These are phyloP conservation scores for Dexiosoma caninum DNA, from an alignment of 2,888 invertebrate species.

Conservation along the genomic window DNA sequence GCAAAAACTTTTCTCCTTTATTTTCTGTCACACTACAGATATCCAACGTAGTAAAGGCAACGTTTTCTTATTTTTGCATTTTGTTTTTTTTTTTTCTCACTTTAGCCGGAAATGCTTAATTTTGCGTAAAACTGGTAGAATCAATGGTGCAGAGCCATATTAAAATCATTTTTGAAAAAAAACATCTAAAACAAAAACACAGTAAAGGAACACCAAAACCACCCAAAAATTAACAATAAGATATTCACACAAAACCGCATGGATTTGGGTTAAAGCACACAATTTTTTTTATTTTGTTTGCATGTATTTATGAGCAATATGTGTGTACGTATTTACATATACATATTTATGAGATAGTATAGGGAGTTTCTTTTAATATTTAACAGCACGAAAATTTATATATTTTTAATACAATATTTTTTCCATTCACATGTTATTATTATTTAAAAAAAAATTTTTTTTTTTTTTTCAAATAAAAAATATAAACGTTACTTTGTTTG, in stretches of 20 bases:
- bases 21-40: conserved; percentile 8
- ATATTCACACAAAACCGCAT: conserved; percentile 54
- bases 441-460: too few species aligned
- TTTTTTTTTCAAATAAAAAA: too few species aligned
- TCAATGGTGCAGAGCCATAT: conserved; percentile 58
- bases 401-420: background rate
- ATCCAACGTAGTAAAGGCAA: too few species aligned
- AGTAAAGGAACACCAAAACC: conserved; percentile 14
- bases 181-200: background rate
- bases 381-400: too few species aligned
- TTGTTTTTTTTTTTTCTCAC: background rate
- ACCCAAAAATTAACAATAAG: conserved; percentile 46
- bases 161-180: conserved; percentile 29
- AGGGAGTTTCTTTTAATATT: background rate
- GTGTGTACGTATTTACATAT: background rate
- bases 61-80: conserved; percentile 4
- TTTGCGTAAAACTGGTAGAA: conserved; percentile 60
- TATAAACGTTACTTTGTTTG: conserved; percentile 40
- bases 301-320: background rate
- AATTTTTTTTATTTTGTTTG: background rate
- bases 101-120: conserved; percentile 60
- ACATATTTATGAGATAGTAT: background rate
- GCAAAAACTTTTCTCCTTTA: background rate
- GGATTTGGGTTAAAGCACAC: conserved; percentile 55
- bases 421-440: too few species aligned